Percentiles rank a stretch among this genome's conserved stretches.
These are phyloP conservation scores for Auanema freiburgensis DNA, from an alignment of 2,888 invertebrate genomes.

Conservation along the genomic window DNA sequence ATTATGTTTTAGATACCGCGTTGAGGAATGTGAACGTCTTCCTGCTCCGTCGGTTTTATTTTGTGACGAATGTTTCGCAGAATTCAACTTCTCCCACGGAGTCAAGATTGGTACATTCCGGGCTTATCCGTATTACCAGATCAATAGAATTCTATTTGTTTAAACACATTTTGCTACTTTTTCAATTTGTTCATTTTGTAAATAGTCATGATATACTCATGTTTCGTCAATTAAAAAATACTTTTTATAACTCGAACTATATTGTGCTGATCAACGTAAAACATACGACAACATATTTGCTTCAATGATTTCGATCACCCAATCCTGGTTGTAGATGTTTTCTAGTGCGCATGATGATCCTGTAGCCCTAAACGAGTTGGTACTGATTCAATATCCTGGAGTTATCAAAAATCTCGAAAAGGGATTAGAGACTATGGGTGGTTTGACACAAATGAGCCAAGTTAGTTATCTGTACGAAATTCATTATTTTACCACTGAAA, in stretches of 20 bases:
- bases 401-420: conserved; percentile 57
- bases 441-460: conserved; percentile 43
- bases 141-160: conserved; percentile 13
- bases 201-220: no score
- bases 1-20: conserved; percentile 46
- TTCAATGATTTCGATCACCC: no score
- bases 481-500: no score
- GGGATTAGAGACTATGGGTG: conserved; percentile 59
- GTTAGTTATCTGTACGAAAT: conserved; percentile 38
- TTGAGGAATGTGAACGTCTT: conserved; percentile 53
- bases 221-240: no score
- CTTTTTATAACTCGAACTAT: no score
- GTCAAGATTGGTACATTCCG: conserved; percentile 32
- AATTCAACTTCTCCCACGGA: conserved; percentile 40
- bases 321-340: no score
- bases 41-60: conserved; percentile 53
- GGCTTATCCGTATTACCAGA: conserved; percentile 36
- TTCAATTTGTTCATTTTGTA: conserved; percentile 1
- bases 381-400: conserved; percentile 58
- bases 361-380: conserved; percentile 25
- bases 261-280: no score
- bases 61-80: conserved; percentile 53
- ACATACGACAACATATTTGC: no score
- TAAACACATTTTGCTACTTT: background rate
- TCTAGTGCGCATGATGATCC: conserved; percentile 5